A percentile compares a stretch with the other conserved stretches of the same genome.
These are phyloP conservation scores for Pelvicachromis taeniatus DNA, from an alignment of 2,113 vertebrate species.

Conservation along the genomic window DNA sequence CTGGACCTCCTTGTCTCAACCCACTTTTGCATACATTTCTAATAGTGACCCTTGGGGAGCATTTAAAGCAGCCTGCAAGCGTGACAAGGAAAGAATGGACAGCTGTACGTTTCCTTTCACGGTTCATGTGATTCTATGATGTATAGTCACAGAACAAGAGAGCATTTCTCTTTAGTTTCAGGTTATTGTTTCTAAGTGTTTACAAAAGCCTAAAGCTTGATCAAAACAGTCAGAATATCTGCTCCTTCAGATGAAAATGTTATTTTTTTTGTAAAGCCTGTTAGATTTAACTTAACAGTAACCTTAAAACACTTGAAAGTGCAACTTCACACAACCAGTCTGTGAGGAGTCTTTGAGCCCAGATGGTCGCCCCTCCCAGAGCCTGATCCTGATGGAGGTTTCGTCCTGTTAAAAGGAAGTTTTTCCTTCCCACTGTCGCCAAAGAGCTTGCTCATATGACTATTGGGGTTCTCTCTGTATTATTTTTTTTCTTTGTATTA, in stretches of 20 bases:
- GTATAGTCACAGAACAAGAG: background rate
- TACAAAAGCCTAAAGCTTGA: background rate
- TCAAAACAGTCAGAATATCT: background rate
- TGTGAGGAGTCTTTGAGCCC: too few species aligned
- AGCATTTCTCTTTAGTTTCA: background rate
- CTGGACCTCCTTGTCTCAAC: background rate
- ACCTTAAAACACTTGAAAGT: background rate
- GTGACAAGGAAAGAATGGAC: background rate
- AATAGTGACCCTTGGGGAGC: background rate
- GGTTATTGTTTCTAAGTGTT: background rate
- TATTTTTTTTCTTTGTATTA: background rate
- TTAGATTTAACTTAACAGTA: background rate
- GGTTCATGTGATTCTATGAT: background rate
- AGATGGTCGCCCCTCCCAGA: too few species aligned
- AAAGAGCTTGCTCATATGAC: background rate
- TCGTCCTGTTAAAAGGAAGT: background rate
- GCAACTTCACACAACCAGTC: background rate
- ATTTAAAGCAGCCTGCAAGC: background rate
- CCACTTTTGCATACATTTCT: background rate
- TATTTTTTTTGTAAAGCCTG: background rate
- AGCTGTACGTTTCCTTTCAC: background rate
- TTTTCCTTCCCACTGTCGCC: background rate
- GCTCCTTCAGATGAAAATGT: background rate
- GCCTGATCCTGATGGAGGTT: background rate
- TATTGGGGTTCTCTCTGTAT: background rate